Base-by-base conservation (phyloP, 2,113 vertebrate genomes). In the Cottus gobio region DNA sequence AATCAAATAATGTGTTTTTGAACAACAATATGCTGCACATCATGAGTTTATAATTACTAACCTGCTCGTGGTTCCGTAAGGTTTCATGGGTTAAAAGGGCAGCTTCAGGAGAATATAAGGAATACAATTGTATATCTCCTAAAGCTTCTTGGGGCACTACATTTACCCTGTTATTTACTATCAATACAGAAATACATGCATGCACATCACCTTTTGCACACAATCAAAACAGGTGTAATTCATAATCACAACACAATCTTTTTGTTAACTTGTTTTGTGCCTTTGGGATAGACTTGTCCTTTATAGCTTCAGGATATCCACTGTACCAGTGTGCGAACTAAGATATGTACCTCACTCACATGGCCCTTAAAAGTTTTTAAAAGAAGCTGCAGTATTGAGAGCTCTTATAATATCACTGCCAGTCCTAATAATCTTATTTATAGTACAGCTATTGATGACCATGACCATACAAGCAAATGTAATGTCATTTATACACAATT, bases 251-350 rank as follows among this genome's bases (percentile, higher is more conserved):
- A 76, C 67, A 77, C 36, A 63, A 9, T 36, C 5, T 18, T 20
- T 44, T 75, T 72, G 78, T 85, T 80, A 0, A 31, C 20, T 20
- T 82, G 70, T 90, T 82, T 81, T 75, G 64, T 77, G 66, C 78
- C 83, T 74, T 62, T 15, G 44, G 77, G 77, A 48, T 3, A 68
- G 26, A 52, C 13, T n/a, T 42, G 52, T 69, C 71, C 24, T 71
- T 64, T 20, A 28, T 18, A 30, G 24, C 42, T 31, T 60, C 24
- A 26, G 44, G 48, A 50, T 24, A 9, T 1, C 20, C 15, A 20
- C 6, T 44, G 13, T 26, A 16, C 54, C 18, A 28, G 6, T n/a
- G 1, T 46, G 30, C 22, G 56, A 28, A 42, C n/a, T 31, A 13
- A 77, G 7, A 54, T 4, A 54, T 72, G 3, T 48, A 7, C 5